Base-by-base conservation (phyloP, 1,140 invertebrate species). In the Palaemon carinicauda region DNA sequence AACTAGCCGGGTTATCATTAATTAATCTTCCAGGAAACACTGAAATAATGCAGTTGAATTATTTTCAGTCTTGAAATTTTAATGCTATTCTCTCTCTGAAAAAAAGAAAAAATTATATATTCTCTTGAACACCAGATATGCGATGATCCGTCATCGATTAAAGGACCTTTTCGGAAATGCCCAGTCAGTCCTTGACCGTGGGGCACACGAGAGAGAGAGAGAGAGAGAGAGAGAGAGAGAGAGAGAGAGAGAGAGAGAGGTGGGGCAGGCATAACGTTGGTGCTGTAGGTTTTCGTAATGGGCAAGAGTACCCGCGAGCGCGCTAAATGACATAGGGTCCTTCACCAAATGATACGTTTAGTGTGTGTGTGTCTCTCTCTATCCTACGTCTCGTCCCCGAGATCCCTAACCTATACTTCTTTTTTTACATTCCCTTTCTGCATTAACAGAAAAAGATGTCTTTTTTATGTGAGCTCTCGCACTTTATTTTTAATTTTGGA, bases 201-300 rank as follows among this genome's bases (percentile, higher is more conserved):
- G 33, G 19, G 17, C 19, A 31, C 60, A 41, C 4, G 21, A 29
- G 24, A 50, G 33, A 75, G 14, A 27, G 31, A 41, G 24, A 50
- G 33, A 75, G 14, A 27, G 31, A 41, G 73, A 19, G 31, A 75
- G 29, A 73, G 33, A 75, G 73, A 50, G 33, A 75, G 73, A 19
- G 27, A 17, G 33, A 41, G 33, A 33, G 73, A 75, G 33, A 75
- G 29, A 31, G 33, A 29, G 73, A 75, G 74, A 51, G 24, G 15
- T 1, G 15, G 29, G n/a, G 29, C 15, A n/a, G 24, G 17, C 24
- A 31, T 24, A 69, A 69, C 29, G 65, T 5, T 24, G 33, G 21
- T 21, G 41, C 19, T 77, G 74, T 77, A 50, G 41, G 74, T 77
- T 77, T 77, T 77, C 74, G 33, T 77, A 77, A 77, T 77, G 31